A percentile compares a stretch with the other conserved stretches of the same genome.
Evolutionary conservation across 2,797 vertebrate species (phyloP).

Genomic region (Catostomus latipinnis): DNA sequence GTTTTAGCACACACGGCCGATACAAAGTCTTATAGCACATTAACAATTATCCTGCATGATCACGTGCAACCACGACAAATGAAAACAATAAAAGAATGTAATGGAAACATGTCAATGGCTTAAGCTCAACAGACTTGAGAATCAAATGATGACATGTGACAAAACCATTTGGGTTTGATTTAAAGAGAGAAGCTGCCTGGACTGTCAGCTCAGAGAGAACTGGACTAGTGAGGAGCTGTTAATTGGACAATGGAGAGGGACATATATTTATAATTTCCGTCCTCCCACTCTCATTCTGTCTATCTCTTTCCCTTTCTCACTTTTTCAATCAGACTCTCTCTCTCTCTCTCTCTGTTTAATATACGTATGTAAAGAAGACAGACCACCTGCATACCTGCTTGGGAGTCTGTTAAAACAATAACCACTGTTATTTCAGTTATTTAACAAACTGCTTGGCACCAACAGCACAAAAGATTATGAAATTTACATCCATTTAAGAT

Average conservation of each 20-base stretch:
- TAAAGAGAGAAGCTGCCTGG: conserved; percentile 20
- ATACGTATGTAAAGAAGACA: background rate
- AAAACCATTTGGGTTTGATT: conserved; percentile 17
- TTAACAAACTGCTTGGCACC: background rate
- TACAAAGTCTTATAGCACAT: background rate
- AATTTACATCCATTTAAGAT: background rate
- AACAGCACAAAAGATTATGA: too few species aligned
- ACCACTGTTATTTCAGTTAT: background rate
- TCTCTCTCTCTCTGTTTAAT: background rate
- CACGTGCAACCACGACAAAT: background rate
- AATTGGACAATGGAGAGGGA: conserved; percentile 14
- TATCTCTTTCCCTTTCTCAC: background rate
- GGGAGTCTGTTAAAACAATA: background rate
- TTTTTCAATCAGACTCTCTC: background rate
- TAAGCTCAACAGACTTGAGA: background rate
- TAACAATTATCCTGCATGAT: background rate
- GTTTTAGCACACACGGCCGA: background rate
- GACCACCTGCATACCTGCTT: background rate
- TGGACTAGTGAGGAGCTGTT: conserved; percentile 24
- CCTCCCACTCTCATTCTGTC: conserved; percentile 8
- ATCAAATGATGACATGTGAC: conserved; percentile 5
- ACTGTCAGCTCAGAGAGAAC: conserved; percentile 8
- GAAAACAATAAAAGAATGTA: background rate
- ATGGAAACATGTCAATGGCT: background rate
- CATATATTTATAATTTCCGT: conserved; percentile 15